Evolutionary conservation across 2,888 invertebrate genomes (phyloP), one percentile per base, ranked within the genome.

Genomic region (Agelastica alni): DNA sequence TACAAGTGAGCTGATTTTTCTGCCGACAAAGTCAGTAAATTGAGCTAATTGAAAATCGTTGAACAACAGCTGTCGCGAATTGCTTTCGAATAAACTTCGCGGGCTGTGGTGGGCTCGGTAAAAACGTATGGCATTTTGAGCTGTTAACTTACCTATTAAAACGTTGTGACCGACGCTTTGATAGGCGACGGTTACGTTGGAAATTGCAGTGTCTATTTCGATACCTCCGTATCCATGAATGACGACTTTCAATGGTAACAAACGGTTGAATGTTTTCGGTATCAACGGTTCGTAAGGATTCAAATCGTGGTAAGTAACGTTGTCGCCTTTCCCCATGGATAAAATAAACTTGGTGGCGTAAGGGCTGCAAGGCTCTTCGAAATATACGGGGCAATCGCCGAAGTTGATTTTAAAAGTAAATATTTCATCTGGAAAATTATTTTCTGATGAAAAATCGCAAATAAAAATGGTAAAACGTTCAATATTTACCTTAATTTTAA

Each of bases 201-300:
- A 71, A 1, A 72, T 74, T 12, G 75, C 73, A 53, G 65, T 70
- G 58, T 78, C 77, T 7, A 74, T 62, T 30, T 68, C 63, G 16
- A 74, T 56, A 9, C 78, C 78, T 5, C 76, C 78, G 62, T 78
- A 79, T 22, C 79, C 79, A 59, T 79, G 79, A 16, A 79, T 65
- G 0, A 76, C 59, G 12, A 76, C 67, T 63, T 76, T 76, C 14
- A 72, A 46, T 3, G 71, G 70, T n/a, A 58, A 53, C 6, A 62
- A 51, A 16, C 58, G 52, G 32, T 63, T 63, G 43, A 68, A 73
- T 12, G 60, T 58, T 9, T 47, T 18, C 0, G 75, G 75, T 37
- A 75, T 43, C 7, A 58, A 37, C 20, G 71, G 69, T 44, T 68
- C 63, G 51, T 71, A 70, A 0, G 74, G 73, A 61, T 75, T 65